A percentile compares a stretch with the other conserved stretches of the same genome.
phyloP scores from a whole-genome alignment of 2,888 invertebrate genomes.

The Quadroppia sp. region DNA sequence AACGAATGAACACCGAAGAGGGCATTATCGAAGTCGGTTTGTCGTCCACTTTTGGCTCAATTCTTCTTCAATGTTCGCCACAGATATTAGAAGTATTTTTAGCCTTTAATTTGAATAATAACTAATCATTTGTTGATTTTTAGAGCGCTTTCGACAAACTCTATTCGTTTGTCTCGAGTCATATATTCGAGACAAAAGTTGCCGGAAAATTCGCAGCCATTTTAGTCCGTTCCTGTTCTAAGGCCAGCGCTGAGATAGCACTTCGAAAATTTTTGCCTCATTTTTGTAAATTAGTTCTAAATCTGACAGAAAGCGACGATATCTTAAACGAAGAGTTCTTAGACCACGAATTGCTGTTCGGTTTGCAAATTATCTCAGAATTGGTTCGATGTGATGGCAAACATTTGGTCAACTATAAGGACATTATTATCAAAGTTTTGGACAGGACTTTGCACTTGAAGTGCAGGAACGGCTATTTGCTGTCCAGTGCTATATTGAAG shows the following conservation, averaged over 20 bases:
- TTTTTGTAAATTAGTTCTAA: constrained; percentile 64
- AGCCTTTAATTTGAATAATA: not conserved
- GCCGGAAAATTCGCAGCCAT: constrained; percentile 72
- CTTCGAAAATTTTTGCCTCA: constrained; percentile 68
- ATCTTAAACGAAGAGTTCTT: constrained; percentile 68
- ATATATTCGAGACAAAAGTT: constrained; percentile 76
- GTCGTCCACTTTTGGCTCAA: constrained; percentile 63
- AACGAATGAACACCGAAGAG: constrained; percentile 66
- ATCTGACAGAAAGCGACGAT: constrained; percentile 61
- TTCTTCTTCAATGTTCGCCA: constrained; percentile 70
- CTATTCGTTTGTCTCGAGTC: constrained; percentile 64
- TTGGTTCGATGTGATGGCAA: constrained; percentile 62
- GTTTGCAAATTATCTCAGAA: constrained; percentile 68
- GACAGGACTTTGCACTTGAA: constrained; percentile 66
- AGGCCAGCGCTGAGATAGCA: constrained; percentile 63
- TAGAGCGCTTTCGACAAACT: constrained; percentile 68
- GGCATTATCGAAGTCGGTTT: constrained; percentile 67
- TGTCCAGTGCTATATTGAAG: constrained; percentile 63
- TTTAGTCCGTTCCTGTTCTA: constrained; percentile 61
- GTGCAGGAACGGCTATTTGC: constrained; percentile 63
- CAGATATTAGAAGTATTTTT: constrained; percentile 56
- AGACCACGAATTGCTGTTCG: constrained; percentile 72
- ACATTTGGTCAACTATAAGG: constrained; percentile 63
- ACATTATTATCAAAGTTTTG: constrained; percentile 63
- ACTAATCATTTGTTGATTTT: constrained; percentile 48